phyloP scores from a whole-genome alignment of 2,888 invertebrate genomes.

The Heliconius aoede region DNA sequence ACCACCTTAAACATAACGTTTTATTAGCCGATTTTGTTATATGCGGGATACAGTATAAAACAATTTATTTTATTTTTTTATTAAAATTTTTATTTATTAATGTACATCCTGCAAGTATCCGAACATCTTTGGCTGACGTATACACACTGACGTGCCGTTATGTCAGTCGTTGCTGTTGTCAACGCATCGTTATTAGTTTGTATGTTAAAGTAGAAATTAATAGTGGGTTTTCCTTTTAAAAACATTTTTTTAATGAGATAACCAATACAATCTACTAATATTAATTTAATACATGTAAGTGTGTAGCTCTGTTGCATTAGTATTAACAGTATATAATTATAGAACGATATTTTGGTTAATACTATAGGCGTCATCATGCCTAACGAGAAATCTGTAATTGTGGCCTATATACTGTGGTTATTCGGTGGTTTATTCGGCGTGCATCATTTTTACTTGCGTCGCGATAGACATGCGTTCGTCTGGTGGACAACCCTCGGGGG shows the following conservation, averaged over 20 bases:
- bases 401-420: constrained; percentile 93
- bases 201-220: neutral
- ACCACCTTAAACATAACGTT: too few relatives aligned
- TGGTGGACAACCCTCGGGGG: constrained; percentile 95
- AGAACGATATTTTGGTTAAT: constrained; percentile 46
- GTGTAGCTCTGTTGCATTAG: neutral
- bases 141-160: constrained; percentile 32
- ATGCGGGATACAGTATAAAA: neutral
- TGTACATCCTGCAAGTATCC: constrained; percentile 27
- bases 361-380: constrained; percentile 51
- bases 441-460: constrained; percentile 94
- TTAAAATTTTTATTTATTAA: neutral
- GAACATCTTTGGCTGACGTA: constrained; percentile 27
- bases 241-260: neutral
- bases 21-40: neutral
- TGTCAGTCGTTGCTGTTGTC: constrained; percentile 23
- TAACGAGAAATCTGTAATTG: constrained; percentile 83
- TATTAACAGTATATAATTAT: neutral
- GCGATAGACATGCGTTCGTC: constrained; percentile 95
- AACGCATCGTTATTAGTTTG: constrained; percentile 8
- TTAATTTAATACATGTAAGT: neutral
- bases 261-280: neutral
- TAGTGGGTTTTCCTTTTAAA: neutral
- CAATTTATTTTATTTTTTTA: too few relatives aligned
- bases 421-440: constrained; percentile 94